Evolutionary conservation across 2,113 vertebrate species (phyloP).

Genomic region (Odocoileus virginianus): DNA sequence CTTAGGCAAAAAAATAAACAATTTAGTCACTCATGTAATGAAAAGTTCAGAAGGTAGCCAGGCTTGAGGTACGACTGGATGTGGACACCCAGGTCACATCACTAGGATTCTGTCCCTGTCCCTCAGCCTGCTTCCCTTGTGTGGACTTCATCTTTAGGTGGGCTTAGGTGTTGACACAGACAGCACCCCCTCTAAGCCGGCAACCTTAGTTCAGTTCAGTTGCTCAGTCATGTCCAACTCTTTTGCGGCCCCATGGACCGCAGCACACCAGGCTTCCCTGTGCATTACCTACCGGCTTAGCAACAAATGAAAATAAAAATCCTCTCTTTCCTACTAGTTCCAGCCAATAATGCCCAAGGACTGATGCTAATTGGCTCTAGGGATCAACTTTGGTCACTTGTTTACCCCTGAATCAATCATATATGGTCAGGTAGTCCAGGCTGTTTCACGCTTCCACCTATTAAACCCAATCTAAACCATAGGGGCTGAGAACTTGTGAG

Average conservation of each 20-base stretch:
- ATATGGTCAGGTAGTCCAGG: neutral
- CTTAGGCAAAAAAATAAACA: neutral
- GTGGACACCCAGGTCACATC: neutral
- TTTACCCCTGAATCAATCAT: neutral
- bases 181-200: neutral
- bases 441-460: neutral
- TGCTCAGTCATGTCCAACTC: neutral
- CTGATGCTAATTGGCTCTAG: neutral
- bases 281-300: neutral
- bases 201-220: neutral
- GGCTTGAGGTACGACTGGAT: neutral
- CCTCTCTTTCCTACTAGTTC: neutral
- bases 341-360: neutral
- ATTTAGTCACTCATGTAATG: neutral
- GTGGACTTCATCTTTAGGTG: neutral
- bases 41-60: neutral
- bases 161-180: neutral
- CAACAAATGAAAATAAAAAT: neutral
- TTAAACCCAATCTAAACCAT: neutral
- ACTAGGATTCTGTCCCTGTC: neutral
- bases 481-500: neutral
- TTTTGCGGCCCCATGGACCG: rapidly evolving
- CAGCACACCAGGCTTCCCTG: neutral
- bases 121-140: neutral
- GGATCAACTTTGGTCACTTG: neutral